Evolutionary conservation across 1,140 invertebrate species (phyloP).

Genomic region (Bombus pyrosoma): DNA sequence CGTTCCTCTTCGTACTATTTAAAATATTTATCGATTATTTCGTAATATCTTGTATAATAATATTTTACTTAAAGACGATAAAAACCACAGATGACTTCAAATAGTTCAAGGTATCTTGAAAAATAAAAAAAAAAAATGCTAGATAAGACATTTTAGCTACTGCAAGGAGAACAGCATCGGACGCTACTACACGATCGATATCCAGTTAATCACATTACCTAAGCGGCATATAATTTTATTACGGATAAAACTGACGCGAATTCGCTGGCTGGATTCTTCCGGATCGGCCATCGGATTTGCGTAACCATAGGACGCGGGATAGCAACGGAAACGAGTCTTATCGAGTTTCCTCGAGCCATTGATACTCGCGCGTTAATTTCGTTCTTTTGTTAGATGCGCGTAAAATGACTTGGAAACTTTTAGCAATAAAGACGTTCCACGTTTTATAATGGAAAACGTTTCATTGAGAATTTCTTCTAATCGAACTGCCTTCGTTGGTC

Average conservation of each 20-base stretch:
- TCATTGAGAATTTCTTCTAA: background rate
- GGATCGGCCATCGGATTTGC: slow-evolving; percentile 22
- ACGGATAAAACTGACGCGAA: slow-evolving; percentile 34
- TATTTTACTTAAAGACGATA: background rate
- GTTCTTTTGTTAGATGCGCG: no score
- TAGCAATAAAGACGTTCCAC: background rate
- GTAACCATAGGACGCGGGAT: background rate
- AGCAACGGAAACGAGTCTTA: slow-evolving; percentile 49
- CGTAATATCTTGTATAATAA: background rate
- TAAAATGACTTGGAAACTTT: background rate
- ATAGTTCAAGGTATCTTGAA: background rate
- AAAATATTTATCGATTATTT: no score
- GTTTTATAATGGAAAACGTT: background rate
- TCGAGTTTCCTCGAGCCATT: slow-evolving; percentile 52
- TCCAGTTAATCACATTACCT: slow-evolving; percentile 50
- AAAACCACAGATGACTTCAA: background rate
- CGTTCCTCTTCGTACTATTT: no score
- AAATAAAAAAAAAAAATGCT: background rate
- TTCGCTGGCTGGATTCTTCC: slow-evolving; percentile 7
- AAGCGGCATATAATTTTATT: slow-evolving; percentile 57
- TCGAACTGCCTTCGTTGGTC: background rate
- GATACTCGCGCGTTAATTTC: slow-evolving; percentile 29
- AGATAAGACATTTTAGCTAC: background rate
- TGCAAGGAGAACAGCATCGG: background rate
- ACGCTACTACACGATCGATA: slow-evolving; percentile 21